Evolutionary conservation across 2,113 vertebrate species (phyloP).

Genomic region (Antechinus stuartii): DNA sequence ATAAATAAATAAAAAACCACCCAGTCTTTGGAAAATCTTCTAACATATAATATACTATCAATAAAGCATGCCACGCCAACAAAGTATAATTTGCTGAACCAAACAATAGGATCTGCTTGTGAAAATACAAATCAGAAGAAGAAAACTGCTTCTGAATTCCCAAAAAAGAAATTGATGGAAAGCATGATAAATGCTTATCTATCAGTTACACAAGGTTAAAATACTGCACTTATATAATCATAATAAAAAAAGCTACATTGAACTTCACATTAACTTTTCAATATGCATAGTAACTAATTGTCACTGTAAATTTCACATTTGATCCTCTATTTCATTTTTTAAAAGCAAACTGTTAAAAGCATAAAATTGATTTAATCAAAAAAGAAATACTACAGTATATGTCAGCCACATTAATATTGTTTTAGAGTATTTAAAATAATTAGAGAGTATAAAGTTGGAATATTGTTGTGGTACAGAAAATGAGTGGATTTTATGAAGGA

Average conservation of each 20-base stretch:
- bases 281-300: neutral
- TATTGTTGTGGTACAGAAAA: too few relatives aligned
- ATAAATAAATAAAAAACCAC: too few relatives aligned
- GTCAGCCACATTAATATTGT: too few relatives aligned
- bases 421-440: too few relatives aligned
- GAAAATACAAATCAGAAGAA: constrained; percentile 21
- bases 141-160: constrained; percentile 50
- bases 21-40: constrained; percentile 19
- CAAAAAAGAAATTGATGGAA: constrained; percentile 42
- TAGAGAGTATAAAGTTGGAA: too few relatives aligned
- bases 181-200: neutral
- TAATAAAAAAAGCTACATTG: constrained; percentile 10
- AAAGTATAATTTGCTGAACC: constrained; percentile 37
- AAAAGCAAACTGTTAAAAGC: neutral
- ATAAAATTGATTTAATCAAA: too few relatives aligned
- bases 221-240: constrained; percentile 40
- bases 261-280: neutral
- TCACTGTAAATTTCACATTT: neutral
- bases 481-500: too few relatives aligned
- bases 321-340: neutral
- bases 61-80: neutral
- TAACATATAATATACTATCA: constrained; percentile 19
- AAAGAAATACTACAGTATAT: too few relatives aligned
- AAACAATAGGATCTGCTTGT: constrained; percentile 34
- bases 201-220: constrained; percentile 18